phyloP scores from a whole-genome alignment of 2,888 invertebrate species.

The Spisula solida region DNA sequence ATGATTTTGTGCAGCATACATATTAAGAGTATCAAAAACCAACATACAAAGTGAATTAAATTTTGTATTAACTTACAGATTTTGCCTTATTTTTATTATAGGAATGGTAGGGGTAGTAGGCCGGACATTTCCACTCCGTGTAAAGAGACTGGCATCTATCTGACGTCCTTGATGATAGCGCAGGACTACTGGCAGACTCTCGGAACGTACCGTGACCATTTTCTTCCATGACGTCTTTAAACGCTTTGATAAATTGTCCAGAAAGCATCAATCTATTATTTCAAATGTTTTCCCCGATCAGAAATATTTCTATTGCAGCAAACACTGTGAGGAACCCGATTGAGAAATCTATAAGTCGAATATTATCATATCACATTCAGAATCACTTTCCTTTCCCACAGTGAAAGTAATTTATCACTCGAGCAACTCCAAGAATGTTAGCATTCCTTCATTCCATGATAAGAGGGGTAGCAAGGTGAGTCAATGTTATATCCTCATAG shows the following conservation, averaged over 20 bases:
- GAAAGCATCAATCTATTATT: conserved; percentile 18
- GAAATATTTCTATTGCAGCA: not conserved
- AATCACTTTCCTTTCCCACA: conserved; percentile 19
- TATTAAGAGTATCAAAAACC: not conserved
- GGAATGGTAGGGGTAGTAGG: conserved; percentile 74
- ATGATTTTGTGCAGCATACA: not conserved
- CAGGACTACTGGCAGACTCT: conserved; percentile 31
- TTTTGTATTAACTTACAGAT: conserved; percentile 61
- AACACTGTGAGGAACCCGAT: not conserved
- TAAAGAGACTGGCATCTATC: conserved; percentile 75
- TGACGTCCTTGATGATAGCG: conserved; percentile 28
- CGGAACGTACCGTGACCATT: conserved; percentile 62
- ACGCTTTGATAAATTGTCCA: conserved; percentile 30
- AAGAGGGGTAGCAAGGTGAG: not conserved
- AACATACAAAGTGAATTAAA: not conserved
- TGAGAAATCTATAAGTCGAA: not conserved
- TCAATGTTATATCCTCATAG: not conserved
- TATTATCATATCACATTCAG: conserved; percentile 20
- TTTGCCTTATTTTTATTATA: conserved; percentile 73
- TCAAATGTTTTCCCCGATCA: not conserved
- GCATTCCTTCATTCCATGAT: conserved; percentile 9
- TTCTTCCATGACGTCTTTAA: conserved; percentile 55
- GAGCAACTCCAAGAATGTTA: conserved; percentile 24
- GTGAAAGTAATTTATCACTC: conserved; percentile 23
- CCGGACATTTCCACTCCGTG: conserved; percentile 74